Percentiles rank a stretch among this genome's conserved stretches.
phyloP scores from a whole-genome alignment of 2,888 invertebrate species.

The Coleophora flavipennella region DNA sequence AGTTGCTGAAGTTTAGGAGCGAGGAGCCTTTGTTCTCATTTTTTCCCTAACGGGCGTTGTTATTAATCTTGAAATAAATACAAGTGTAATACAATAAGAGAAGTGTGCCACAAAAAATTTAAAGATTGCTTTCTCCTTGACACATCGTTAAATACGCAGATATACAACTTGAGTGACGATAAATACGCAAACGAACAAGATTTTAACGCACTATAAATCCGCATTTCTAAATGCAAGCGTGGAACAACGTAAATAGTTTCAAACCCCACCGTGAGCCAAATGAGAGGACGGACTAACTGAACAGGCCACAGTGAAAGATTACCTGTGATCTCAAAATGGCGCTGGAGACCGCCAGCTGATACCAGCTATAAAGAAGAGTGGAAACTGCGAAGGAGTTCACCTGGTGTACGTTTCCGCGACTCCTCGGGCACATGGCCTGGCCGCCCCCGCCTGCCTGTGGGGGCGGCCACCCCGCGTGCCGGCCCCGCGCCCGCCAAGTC shows the following conservation, averaged over 20 bases:
- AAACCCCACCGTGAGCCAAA: slow-evolving; percentile 13
- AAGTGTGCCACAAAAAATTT: too few species aligned
- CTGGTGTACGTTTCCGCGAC: slow-evolving; percentile 32
- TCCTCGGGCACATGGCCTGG: slow-evolving; percentile 61
- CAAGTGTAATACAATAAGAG: too few species aligned
- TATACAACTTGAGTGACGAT: too few species aligned
- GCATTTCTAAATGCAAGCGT: slow-evolving; percentile 14
- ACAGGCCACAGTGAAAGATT: slow-evolving; percentile 27
- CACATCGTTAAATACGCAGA: too few species aligned
- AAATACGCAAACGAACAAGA: too few species aligned
- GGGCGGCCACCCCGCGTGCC: slow-evolving; percentile 26
- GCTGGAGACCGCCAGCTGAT: slow-evolving; percentile 62
- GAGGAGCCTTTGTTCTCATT: too few species aligned
- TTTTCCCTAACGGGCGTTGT: too few species aligned
- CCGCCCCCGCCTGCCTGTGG: slow-evolving; percentile 51
- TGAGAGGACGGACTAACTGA: slow-evolving; percentile 34
- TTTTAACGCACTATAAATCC: not conserved
- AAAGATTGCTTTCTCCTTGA: too few species aligned
- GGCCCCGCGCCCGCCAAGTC: not conserved
- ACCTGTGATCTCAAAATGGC: slow-evolving; percentile 70
- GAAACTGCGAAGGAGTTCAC: slow-evolving; percentile 57
- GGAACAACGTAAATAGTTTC: slow-evolving; percentile 9
- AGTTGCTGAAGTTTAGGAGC: slow-evolving; percentile 20
- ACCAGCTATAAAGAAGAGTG: slow-evolving; percentile 49
- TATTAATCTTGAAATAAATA: too few species aligned